These are phyloP conservation scores for Hafferia zeledoni DNA, from an alignment of 2,797 vertebrate genomes.

Conservation along the genomic window DNA sequence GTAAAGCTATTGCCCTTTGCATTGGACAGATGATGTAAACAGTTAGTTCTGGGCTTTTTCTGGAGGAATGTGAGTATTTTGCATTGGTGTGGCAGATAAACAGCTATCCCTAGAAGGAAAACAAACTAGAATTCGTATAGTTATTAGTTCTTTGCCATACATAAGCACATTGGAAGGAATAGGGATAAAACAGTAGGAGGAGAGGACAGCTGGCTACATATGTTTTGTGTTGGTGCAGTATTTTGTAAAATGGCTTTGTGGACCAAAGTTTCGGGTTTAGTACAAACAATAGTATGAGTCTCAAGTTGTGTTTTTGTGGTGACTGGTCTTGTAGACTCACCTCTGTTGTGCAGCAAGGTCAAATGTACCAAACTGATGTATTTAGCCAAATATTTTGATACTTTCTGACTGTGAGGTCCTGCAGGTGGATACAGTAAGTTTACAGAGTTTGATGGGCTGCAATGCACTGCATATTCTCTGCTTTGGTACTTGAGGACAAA, in stretches of 20 bases:
- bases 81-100: neutral
- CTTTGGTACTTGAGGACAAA: neutral
- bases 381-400: neutral
- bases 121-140: neutral
- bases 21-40: neutral
- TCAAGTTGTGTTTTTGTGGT: neutral
- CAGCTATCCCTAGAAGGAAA: neutral
- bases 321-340: neutral
- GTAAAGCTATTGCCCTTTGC: neutral
- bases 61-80: neutral
- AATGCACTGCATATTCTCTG: neutral
- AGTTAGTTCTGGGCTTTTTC: neutral
- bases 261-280: neutral
- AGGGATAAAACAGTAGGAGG: neutral
- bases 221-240: neutral
- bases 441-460: neutral
- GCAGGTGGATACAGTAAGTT: neutral
- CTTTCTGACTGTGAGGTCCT: neutral
- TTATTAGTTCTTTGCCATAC: neutral
- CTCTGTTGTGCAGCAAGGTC: neutral
- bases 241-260: neutral
- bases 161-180: neutral
- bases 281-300: neutral
- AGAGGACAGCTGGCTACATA: neutral
- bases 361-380: neutral